Conservation (phyloP, 2,888 invertebrate species). For the Oligia strigilis region DNA sequence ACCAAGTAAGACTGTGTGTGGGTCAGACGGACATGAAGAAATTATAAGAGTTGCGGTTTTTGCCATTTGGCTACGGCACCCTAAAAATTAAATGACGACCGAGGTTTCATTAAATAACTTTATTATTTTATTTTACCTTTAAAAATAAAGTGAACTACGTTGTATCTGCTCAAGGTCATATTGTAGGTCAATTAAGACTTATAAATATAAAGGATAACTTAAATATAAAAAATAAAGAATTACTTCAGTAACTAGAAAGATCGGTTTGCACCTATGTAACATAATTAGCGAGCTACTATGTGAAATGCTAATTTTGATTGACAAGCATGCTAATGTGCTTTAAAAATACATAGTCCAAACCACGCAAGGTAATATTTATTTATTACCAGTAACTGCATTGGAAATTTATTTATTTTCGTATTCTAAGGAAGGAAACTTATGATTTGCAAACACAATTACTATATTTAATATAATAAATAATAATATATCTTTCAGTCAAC, state of each 20-base stretch:
- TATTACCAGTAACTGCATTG: not conserved
- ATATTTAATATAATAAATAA: not conserved
- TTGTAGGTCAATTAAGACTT: slow-evolving; percentile 1
- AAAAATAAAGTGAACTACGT: not conserved
- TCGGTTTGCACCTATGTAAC: not conserved
- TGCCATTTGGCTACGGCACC: not conserved
- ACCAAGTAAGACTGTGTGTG: too few species aligned
- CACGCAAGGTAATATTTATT: not conserved
- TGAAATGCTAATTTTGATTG: slow-evolving; percentile 17
- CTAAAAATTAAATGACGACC: not conserved
- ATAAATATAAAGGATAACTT: not conserved
- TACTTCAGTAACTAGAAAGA: not conserved
- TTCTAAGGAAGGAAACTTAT: not conserved
- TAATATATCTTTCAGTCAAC: not conserved
- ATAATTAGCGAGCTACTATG: slow-evolving; percentile 2
- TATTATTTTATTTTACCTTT: not conserved
- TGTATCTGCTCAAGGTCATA: not conserved
- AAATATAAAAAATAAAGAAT: not conserved
- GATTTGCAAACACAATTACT: not conserved
- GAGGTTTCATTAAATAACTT: not conserved
- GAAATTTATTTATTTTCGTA: not conserved
- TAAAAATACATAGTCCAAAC: slow-evolving; percentile 20
- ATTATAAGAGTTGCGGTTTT: not conserved
- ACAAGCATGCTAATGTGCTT: slow-evolving; percentile 10
- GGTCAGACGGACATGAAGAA: too few species aligned